Percentiles rank a stretch among this genome's conserved stretches.
Evolutionary conservation across 1,140 invertebrate genomes (phyloP).

Genomic region (Battus philenor): DNA sequence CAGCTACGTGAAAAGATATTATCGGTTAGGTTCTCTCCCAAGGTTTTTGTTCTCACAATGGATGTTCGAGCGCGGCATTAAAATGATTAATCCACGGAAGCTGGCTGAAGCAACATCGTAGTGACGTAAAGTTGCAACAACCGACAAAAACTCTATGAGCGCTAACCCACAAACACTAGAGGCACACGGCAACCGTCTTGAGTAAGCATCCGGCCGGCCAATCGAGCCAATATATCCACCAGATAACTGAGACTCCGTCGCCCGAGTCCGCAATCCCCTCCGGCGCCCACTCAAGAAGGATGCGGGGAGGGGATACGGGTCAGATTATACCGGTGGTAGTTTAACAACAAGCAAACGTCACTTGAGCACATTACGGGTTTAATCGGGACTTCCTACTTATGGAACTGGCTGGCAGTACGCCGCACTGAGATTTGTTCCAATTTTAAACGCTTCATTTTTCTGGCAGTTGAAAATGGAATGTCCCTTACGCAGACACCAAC

Average conservation of each 20-base stretch:
- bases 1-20: no score
- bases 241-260: slow-evolving; percentile 32
- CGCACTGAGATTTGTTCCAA: slow-evolving; percentile 64
- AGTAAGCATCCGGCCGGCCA: slow-evolving; percentile 61
- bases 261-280: slow-evolving; percentile 18
- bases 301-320: slow-evolving; percentile 32
- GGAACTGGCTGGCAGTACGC: slow-evolving; percentile 33
- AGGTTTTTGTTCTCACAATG: slow-evolving; percentile 3
- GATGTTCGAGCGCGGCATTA: not conserved
- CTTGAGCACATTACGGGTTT: slow-evolving; percentile 65
- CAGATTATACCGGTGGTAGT: slow-evolving; percentile 29
- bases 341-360: slow-evolving; percentile 53
- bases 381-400: slow-evolving; percentile 70
- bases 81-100: slow-evolving; percentile 20
- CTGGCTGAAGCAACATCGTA: slow-evolving; percentile 19
- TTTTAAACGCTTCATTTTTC: slow-evolving; percentile 56
- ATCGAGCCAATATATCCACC: slow-evolving; percentile 60
- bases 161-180: slow-evolving; percentile 38
- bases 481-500: no score
- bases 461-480: slow-evolving; percentile 10
- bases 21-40: no score
- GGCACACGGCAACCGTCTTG: slow-evolving; percentile 46
- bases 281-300: slow-evolving; percentile 13
- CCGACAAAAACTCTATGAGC: slow-evolving; percentile 33
- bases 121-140: slow-evolving; percentile 32